A percentile compares a stretch with the other conserved stretches of the same genome.
Evolutionary conservation across 2,888 invertebrate genomes (phyloP).

Genomic region (Smittia aterrima): DNA sequence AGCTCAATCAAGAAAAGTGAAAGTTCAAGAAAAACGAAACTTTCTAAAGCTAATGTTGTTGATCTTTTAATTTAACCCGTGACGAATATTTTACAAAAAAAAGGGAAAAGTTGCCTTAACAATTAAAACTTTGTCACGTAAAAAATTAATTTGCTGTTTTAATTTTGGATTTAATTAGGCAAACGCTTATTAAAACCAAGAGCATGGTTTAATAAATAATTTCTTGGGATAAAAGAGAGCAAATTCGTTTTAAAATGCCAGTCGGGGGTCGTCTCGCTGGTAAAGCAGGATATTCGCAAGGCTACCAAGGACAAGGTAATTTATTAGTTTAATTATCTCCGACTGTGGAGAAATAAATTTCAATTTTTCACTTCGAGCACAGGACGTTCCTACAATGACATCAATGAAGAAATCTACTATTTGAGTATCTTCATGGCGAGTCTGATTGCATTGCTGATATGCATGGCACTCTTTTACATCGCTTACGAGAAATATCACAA

Average conservation of each 20-base stretch:
- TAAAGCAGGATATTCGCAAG: neutral
- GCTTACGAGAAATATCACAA: slow-evolving; percentile 35
- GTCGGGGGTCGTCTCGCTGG: slow-evolving; percentile 30
- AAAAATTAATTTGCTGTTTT: no score
- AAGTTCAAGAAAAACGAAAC: no score
- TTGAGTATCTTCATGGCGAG: slow-evolving; percentile 28
- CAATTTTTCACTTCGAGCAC: neutral
- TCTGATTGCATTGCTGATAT: slow-evolving; percentile 22
- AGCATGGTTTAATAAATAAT: neutral
- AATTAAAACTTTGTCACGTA: no score
- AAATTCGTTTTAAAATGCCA: slow-evolving; percentile 17
- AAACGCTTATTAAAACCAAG: neutral
- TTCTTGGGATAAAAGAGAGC: neutral
- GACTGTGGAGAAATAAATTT: neutral
- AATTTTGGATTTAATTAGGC: neutral
- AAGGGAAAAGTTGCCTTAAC: no score
- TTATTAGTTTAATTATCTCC: slow-evolving; percentile 9
- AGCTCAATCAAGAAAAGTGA: no score
- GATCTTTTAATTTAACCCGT: no score
- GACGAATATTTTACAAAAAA: no score
- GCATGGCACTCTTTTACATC: slow-evolving; percentile 25
- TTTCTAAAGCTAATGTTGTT: no score
- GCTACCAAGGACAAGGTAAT: slow-evolving; percentile 7
- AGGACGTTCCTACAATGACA: slow-evolving; percentile 38
- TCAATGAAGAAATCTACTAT: slow-evolving; percentile 37